These are phyloP conservation scores for Hirtodrosophila confusa DNA, from an alignment of 2,888 invertebrate genomes.

Conservation along the genomic window DNA sequence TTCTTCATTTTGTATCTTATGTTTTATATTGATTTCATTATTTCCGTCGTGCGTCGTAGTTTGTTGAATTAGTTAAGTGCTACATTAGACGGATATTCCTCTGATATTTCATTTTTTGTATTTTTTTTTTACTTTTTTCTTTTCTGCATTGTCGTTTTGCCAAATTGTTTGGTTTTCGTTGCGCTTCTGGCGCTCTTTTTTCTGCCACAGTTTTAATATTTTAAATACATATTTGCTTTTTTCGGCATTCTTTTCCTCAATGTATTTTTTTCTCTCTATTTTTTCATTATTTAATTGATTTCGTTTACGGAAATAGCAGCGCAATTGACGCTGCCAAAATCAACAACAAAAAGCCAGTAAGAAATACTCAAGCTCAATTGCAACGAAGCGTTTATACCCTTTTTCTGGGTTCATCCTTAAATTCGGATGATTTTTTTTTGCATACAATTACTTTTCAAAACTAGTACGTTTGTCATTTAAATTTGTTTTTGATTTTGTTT, in stretches of 20 bases:
- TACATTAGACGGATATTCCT: conserved; percentile 52
- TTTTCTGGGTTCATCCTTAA: background rate
- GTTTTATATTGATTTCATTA: conserved; percentile 61
- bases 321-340: conserved; percentile 57
- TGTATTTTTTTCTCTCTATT: conserved; percentile 26
- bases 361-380: background rate
- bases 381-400: conserved; percentile 17
- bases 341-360: conserved; percentile 33
- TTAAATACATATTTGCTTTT: conserved; percentile 59
- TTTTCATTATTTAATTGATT: conserved; percentile 70
- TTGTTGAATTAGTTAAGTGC: conserved; percentile 79
- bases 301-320: conserved; percentile 72
- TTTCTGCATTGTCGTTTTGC: conserved; percentile 33
- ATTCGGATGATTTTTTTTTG: too few species aligned
- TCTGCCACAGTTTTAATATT: conserved; percentile 21
- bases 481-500: too few species aligned
- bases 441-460: too few species aligned
- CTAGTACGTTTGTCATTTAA: too few species aligned
- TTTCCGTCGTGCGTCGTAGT: conserved; percentile 60
- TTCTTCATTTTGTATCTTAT: conserved; percentile 43
- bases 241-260: conserved; percentile 30
- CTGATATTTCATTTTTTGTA: too few species aligned
- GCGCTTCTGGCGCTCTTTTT: conserved; percentile 10
- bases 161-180: conserved; percentile 13
- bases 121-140: too few species aligned